phyloP scores from a whole-genome alignment of 2,888 invertebrate genomes.

The Oligia strigilis region DNA sequence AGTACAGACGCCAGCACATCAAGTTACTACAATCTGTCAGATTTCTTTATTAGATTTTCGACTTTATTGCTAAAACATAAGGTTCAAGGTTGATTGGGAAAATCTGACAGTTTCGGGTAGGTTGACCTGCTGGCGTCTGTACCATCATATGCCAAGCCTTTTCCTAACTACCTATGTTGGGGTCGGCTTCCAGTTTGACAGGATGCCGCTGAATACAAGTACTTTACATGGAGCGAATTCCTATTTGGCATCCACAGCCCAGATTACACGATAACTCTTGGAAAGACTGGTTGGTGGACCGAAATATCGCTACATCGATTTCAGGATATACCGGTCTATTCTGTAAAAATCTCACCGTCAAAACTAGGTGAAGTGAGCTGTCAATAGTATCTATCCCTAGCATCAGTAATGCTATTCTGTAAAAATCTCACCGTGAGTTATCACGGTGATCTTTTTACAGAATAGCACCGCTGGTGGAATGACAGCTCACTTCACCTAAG shows the following conservation, averaged over 20 bases:
- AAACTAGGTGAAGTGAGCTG: background rate
- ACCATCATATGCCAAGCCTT: background rate
- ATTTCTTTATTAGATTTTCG: too few relatives aligned
- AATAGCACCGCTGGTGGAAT: too few relatives aligned
- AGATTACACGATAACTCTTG: background rate
- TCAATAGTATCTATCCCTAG: background rate
- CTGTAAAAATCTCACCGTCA: background rate
- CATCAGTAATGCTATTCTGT: background rate
- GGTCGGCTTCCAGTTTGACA: background rate
- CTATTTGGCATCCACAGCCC: background rate
- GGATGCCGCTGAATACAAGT: background rate
- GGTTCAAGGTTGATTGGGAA: too few relatives aligned
- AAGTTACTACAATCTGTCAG: too few relatives aligned
- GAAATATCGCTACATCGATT: background rate
- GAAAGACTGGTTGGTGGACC: background rate
- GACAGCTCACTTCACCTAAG: background rate
- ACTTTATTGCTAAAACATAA: too few relatives aligned
- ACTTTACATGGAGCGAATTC: background rate
- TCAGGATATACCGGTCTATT: background rate
- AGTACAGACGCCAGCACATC: too few relatives aligned
- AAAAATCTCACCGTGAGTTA: too few relatives aligned
- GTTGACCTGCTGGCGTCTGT: too few relatives aligned
- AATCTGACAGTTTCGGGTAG: too few relatives aligned
- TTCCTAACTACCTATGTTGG: background rate
- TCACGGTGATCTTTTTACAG: too few relatives aligned